Percentiles rank a stretch among this genome's conserved stretches.
Conservation (phyloP, 1,140 invertebrate genomes). For the Nymphalis io region DNA sequence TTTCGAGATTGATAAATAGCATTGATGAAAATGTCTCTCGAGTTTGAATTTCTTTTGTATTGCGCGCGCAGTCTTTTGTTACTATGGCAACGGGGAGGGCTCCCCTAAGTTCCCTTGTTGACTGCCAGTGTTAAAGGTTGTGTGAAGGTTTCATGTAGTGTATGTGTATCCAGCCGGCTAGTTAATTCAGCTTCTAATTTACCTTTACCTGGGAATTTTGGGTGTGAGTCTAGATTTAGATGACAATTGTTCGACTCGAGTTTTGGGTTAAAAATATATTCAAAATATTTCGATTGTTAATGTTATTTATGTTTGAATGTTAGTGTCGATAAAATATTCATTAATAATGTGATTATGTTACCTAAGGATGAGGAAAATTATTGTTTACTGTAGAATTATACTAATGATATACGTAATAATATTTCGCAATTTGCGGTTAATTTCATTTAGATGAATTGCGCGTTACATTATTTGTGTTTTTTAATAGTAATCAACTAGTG, state of each 20-base stretch:
- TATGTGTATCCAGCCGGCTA: constrained; percentile 7
- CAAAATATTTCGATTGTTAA: background rate
- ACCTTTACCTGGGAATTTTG: constrained; percentile 2
- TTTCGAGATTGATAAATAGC: constrained; percentile 50
- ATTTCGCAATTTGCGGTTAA: no score
- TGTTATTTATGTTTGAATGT: background rate
- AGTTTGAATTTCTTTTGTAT: constrained; percentile 27
- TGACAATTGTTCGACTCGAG: background rate
- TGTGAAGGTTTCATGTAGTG: constrained; percentile 24
- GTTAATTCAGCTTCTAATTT: constrained; percentile 1
- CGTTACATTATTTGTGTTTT: no score
- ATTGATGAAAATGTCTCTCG: constrained; percentile 50
- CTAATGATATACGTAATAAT: no score
- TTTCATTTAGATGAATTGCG: no score
- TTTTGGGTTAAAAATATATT: background rate
- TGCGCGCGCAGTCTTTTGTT: constrained; percentile 70
- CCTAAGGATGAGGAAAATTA: background rate
- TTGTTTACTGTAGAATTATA: background rate
- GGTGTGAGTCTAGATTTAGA: background rate
- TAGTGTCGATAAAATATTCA: background rate
- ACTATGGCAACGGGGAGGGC: constrained; percentile 57
- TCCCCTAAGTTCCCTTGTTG: constrained; percentile 27
- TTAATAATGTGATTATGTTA: background rate
- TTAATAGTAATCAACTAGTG: background rate
- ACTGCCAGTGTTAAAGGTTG: constrained; percentile 26